Percentiles rank a stretch among this genome's conserved stretches.
phyloP scores from a whole-genome alignment of 2,113 vertebrate genomes.

The Terrapene triunguis region DNA sequence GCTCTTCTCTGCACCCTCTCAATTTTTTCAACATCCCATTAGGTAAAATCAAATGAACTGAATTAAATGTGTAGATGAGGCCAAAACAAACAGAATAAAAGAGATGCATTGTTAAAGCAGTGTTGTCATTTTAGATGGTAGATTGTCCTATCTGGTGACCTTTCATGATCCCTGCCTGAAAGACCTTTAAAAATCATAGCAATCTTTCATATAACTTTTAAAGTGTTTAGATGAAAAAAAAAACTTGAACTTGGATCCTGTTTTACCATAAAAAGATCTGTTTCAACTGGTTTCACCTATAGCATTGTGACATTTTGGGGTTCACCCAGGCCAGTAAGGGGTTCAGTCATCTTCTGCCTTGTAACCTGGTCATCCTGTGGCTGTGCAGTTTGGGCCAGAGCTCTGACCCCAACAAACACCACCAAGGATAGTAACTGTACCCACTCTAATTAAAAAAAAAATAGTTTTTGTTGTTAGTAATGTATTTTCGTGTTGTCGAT shows the following conservation, averaged over 20 bases:
- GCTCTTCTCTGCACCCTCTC: background rate
- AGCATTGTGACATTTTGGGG: background rate
- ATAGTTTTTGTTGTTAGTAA: background rate
- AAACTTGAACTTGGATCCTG: background rate
- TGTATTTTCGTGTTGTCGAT: background rate
- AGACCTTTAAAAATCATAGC: background rate
- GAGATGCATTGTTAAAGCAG: background rate
- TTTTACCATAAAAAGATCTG: background rate
- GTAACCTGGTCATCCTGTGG: too few species aligned
- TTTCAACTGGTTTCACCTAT: conserved; percentile 10
- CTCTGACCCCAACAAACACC: too few species aligned
- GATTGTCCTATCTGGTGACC: background rate
- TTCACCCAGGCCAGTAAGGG: background rate
- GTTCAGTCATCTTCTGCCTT: too few species aligned
- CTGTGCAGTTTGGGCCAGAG: too few species aligned
- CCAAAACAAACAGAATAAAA: conserved; percentile 30
- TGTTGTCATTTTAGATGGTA: background rate
- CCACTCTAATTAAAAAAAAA: background rate
- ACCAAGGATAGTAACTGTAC: too few species aligned
- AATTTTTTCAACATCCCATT: background rate
- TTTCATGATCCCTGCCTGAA: background rate
- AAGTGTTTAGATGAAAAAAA: background rate
- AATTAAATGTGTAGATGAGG: background rate
- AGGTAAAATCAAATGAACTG: background rate
- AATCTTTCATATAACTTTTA: background rate